Conservation (phyloP, 2,797 vertebrate species). For the Margarornis squamiger region DNA sequence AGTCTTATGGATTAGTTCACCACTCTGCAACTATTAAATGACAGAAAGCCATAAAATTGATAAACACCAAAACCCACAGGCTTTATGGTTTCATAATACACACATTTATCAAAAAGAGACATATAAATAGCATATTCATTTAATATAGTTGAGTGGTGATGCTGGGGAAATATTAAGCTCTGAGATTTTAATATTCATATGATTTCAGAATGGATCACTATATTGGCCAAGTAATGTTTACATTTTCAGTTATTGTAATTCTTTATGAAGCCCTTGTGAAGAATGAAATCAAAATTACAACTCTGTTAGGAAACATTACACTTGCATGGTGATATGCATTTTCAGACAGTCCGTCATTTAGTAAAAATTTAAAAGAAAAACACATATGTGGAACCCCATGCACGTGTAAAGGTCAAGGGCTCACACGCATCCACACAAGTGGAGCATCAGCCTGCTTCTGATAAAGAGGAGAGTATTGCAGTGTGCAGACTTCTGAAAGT, state of each 20-base stretch:
- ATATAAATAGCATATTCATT: neutral
- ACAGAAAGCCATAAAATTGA: neutral
- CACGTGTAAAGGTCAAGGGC: neutral
- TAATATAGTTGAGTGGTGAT: neutral
- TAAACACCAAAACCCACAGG: neutral
- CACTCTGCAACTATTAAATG: neutral
- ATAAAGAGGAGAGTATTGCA: neutral
- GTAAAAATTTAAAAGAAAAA: slow-evolving; percentile 13
- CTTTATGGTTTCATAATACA: neutral
- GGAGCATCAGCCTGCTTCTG: neutral
- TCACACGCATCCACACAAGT: neutral
- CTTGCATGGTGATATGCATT: neutral
- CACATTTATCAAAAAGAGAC: neutral
- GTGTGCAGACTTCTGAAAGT: neutral
- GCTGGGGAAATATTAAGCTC: neutral
- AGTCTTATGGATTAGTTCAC: neutral
- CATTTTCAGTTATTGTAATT: neutral
- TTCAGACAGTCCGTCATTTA: neutral
- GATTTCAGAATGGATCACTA: neutral
- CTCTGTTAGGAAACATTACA: neutral
- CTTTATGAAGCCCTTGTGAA: neutral
- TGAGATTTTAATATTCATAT: neutral
- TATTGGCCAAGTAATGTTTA: neutral
- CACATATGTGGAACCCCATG: neutral
- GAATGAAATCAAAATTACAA: neutral